These are phyloP conservation scores for Zosterops hypoxanthus DNA, from an alignment of 2,113 vertebrate species.

Conservation along the genomic window DNA sequence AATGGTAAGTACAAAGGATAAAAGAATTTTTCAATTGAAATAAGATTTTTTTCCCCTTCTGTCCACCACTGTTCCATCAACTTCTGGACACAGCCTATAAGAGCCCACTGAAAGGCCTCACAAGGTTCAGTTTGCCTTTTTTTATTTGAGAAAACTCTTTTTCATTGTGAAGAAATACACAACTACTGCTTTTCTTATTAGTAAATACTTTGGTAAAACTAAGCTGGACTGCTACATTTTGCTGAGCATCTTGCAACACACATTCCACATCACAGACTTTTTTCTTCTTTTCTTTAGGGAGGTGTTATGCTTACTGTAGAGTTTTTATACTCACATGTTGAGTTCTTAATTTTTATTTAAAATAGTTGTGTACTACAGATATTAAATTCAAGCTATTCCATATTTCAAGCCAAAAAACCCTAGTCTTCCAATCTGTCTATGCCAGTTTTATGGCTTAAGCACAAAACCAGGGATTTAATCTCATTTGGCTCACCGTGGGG, in stretches of 20 bases:
- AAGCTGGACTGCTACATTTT: neutral
- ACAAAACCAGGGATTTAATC: neutral
- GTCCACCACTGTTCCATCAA: neutral
- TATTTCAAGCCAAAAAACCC: neutral
- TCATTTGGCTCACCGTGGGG: neutral
- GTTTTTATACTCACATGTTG: neutral
- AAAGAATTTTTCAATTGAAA: neutral
- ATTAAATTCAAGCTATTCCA: neutral
- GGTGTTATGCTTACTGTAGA: neutral
- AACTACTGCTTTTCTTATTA: neutral
- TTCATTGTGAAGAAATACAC: neutral
- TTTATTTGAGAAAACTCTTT: neutral
- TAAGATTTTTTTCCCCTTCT: neutral
- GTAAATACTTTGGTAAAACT: neutral
- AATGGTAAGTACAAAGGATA: neutral
- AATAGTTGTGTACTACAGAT: neutral
- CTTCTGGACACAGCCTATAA: neutral
- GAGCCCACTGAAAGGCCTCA: neutral
- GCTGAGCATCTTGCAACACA: neutral
- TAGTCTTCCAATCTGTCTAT: neutral
- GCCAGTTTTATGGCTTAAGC: neutral
- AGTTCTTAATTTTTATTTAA: neutral
- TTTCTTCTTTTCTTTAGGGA: no score
- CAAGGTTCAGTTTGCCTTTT: neutral
- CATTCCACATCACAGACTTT: neutral